Percentiles rank a stretch among this genome's conserved stretches.
Evolutionary conservation across 1,140 invertebrate genomes (phyloP).

Genomic region (Ephestia elutella): DNA sequence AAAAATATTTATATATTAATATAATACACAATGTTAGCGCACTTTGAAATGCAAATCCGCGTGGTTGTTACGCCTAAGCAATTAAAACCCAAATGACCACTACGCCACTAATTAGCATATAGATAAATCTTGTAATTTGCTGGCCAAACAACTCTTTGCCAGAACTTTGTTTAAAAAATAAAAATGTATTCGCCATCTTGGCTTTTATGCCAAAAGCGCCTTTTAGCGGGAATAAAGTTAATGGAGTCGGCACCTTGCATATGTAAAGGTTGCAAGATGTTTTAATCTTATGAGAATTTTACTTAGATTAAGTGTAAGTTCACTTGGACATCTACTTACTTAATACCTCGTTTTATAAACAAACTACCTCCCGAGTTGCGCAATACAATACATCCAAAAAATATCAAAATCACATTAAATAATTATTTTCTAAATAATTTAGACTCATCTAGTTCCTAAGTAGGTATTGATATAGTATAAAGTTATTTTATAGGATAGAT

Average conservation of each 20-base stretch:
- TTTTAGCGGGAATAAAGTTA: constrained; percentile 10
- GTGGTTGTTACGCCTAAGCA: constrained; percentile 3
- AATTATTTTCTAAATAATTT: too few relatives aligned
- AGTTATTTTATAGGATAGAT: too few relatives aligned
- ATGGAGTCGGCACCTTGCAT: constrained; percentile 1
- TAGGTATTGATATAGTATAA: too few relatives aligned
- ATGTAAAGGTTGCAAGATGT: background rate
- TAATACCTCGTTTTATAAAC: too few relatives aligned
- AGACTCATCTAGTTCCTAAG: too few relatives aligned
- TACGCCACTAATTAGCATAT: constrained; percentile 8
- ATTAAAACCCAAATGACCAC: constrained; percentile 9
- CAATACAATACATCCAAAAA: too few relatives aligned
- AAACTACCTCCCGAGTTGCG: too few relatives aligned
- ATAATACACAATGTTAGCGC: background rate
- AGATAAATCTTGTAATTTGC: constrained; percentile 8
- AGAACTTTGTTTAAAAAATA: background rate
- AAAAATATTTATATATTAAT: too few relatives aligned
- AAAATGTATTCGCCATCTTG: background rate
- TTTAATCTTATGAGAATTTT: background rate
- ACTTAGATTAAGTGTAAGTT: too few relatives aligned
- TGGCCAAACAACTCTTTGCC: constrained; percentile 1
- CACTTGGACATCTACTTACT: too few relatives aligned
- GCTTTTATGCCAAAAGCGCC: constrained; percentile 8
- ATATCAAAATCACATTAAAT: too few relatives aligned
- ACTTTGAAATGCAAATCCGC: constrained; percentile 11